Evolutionary conservation across 2,888 invertebrate species (phyloP).

Genomic region (Thecophora atra): DNA sequence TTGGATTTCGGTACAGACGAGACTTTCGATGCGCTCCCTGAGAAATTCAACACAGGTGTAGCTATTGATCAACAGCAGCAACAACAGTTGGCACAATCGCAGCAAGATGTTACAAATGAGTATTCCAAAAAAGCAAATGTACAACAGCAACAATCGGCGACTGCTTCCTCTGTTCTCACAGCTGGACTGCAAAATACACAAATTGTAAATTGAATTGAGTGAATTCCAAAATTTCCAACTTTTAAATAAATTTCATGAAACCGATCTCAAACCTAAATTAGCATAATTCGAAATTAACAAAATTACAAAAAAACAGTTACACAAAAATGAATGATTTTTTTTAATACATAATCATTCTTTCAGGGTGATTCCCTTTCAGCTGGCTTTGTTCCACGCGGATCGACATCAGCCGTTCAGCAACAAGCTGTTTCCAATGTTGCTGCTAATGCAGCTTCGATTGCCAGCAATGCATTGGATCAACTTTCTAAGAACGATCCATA

Average conservation of each 20-base stretch:
- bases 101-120: conserved; percentile 56
- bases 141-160: conserved; percentile 52
- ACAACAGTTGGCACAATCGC: conserved; percentile 47
- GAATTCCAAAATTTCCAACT: too few species aligned
- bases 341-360: not conserved
- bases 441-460: conserved; percentile 41
- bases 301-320: too few species aligned
- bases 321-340: not conserved
- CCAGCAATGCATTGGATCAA: conserved; percentile 61
- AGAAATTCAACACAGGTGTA: conserved; percentile 63
- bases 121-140: conserved; percentile 60
- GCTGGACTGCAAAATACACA: conserved; percentile 63
- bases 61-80: conserved; percentile 56
- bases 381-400: conserved; percentile 58
- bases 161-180: conserved; percentile 44
- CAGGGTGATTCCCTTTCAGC: conserved; percentile 61
- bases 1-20: conserved; percentile 76
- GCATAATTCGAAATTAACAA: too few species aligned
- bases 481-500: conserved; percentile 65
- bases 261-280: too few species aligned
- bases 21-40: conserved; percentile 63
- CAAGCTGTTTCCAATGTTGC: conserved; percentile 43
- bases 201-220: conserved; percentile 57
- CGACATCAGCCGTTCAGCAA: conserved; percentile 55
- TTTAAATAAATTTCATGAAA: too few species aligned